Evolutionary conservation across 1,140 invertebrate genomes (phyloP), one percentile per base, ranked within the genome.

Genomic region (Lineus longissimus): DNA sequence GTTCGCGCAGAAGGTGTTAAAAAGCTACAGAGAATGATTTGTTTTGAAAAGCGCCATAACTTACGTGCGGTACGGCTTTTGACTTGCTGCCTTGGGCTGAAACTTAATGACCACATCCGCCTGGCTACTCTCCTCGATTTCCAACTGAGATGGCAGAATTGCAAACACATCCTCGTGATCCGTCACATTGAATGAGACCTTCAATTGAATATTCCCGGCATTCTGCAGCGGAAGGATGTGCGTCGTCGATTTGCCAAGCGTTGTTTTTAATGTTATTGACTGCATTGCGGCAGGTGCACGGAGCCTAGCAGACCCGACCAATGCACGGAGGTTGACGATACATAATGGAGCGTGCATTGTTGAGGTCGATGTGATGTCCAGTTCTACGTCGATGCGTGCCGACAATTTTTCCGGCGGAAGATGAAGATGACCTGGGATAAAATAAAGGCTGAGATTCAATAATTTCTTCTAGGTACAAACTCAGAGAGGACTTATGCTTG

Each of bases 161-260:
- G 30, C 60, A 54, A 73, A 70, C 13, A 62, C 40, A 17, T 72
- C 67, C 27, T 41, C 30, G 40, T 61, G 62, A 4, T 63, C 62
- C 22, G 62, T 30, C 7, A 70, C 43, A 7, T 40, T 45, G 13
- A 75, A 36, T 9, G 61, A 55, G 6, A 71, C 45, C 17, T 69
- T 55, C 56, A 72, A 59, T 19, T 60, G 43, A 36, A 73, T 73
- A 58, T 73, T 73, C 1, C 71, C 73, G 22, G 59, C 63, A 62
- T 73, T 73, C 23, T 27, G 31, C 13, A 59, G 19, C 19, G 58
- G 58, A 6, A 59, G 13, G 17, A 43, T 19, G 4, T 33, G n/a
- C 15, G 58, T 59, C 13, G 15, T 27, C 6, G 17, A 57, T n/a
- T 57, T n/a, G n/a, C 30, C 25, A 7, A 7, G 25, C 6, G 4